phyloP scores from a whole-genome alignment of 2,888 invertebrate genomes.

The Hedychridium roseum region DNA sequence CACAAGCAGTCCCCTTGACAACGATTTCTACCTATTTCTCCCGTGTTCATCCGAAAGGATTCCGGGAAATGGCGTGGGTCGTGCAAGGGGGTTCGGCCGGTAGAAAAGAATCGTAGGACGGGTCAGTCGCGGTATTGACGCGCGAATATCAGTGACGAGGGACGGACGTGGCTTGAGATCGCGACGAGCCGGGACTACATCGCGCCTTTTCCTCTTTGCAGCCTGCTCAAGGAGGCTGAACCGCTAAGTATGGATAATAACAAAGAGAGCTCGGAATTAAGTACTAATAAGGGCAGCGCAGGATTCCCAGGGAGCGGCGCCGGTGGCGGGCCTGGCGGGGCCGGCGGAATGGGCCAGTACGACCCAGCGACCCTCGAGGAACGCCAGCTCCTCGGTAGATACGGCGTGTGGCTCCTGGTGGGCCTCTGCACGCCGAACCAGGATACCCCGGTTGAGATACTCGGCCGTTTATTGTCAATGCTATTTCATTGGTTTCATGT shows the following conservation, averaged over 20 bases:
- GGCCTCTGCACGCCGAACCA: constrained; percentile 87
- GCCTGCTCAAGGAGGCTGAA: constrained; percentile 90
- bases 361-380: constrained; percentile 74
- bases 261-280: constrained; percentile 64
- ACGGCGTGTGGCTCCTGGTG: constrained; percentile 97
- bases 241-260: constrained; percentile 75
- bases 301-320: constrained; percentile 63
- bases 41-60: background rate
- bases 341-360: constrained; percentile 45
- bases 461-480: constrained; percentile 93
- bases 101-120: no score
- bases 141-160: constrained; percentile 19
- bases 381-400: constrained; percentile 87
- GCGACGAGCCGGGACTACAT: constrained; percentile 11
- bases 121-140: no score
- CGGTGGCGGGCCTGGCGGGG: constrained; percentile 57
- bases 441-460: constrained; percentile 78
- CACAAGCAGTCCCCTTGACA: background rate
- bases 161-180: constrained; percentile 28
- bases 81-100: no score
- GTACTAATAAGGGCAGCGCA: constrained; percentile 55
- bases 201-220: constrained; percentile 44
- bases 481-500: constrained; percentile 99
- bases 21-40: background rate
- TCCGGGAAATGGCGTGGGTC: no score